Conservation (phyloP, 1,140 invertebrate genomes). For the Dendrolimus kikuchii region DNA sequence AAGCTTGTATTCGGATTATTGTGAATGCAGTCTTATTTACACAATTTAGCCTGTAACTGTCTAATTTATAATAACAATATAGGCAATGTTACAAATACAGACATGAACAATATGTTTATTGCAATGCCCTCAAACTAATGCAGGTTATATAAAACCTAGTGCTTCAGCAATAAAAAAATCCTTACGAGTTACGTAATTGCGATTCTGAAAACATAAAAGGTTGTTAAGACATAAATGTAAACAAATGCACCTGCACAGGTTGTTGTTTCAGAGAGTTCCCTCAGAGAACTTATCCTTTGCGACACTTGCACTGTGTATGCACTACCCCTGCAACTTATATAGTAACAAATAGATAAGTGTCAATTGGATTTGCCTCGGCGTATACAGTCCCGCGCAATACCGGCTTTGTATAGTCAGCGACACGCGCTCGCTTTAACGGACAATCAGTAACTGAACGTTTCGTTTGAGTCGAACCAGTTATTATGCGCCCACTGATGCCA, state of each 20-base stretch:
- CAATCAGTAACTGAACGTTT: slow-evolving; percentile 61
- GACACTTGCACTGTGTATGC: slow-evolving; percentile 39
- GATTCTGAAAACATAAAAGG: too few species aligned
- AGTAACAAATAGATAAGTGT: slow-evolving; percentile 23
- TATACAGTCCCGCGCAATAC: slow-evolving; percentile 47
- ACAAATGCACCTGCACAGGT: slow-evolving; percentile 48
- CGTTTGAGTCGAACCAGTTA: slow-evolving; percentile 49
- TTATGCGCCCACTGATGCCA: slow-evolving; percentile 62
- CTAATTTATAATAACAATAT: too few species aligned
- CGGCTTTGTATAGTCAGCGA: slow-evolving; percentile 29
- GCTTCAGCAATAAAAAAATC: too few species aligned
- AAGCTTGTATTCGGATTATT: too few species aligned
- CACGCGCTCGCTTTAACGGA: slow-evolving; percentile 48
- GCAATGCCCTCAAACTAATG: too few species aligned
- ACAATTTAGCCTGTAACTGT: too few species aligned
- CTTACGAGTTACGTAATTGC: too few species aligned
- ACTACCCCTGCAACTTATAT: slow-evolving; percentile 30
- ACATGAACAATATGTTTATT: too few species aligned
- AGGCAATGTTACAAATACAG: too few species aligned
- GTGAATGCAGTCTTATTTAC: too few species aligned
- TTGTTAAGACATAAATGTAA: neutral
- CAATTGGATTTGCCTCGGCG: slow-evolving; percentile 34
- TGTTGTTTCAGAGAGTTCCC: slow-evolving; percentile 35
- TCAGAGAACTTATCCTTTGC: slow-evolving; percentile 34
- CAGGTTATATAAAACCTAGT: too few species aligned